Base-by-base conservation (phyloP, 2,113 vertebrate species). In the Gymnogyps californianus region DNA sequence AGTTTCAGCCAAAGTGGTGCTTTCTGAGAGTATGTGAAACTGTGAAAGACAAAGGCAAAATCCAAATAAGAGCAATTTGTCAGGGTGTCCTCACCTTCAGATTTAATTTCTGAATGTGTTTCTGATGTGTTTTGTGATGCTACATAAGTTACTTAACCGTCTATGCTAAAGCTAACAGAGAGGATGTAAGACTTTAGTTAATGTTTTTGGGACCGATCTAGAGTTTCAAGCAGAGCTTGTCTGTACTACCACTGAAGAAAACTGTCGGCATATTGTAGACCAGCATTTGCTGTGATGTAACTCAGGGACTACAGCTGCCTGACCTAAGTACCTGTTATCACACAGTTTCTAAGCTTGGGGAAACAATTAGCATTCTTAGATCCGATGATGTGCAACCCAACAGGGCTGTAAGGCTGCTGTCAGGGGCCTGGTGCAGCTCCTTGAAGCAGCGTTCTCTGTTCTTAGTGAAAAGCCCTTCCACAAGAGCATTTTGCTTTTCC, bases 391-490 rank as follows among this genome's bases (percentile, higher is more conserved):
- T 61, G 52, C 44, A 72, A 34, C 20, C 13, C 66, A 71, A 14
- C 0, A 0, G n/a, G 44, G 46, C 61, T 24, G 16, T n/a, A 65
- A 52, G 36, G 38, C 42, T 90, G 18, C 2, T 7, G 31, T 62
- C 40, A 42, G 31, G 61, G 64, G 14, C 16, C 42, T 24, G 25
- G n/a, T 70, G 42, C n/a, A 78, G 38, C 52, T 67, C 26, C 52
- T 83, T 70, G 32, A 84, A 92, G 32, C 3, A 28, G 5, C 5
- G 16, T 86, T 91, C 71, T 58, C 34, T 89, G 46, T 64, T 44
- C 52, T 57, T 89, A 67, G 9, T 38, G 40, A 90, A 65, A 83
- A 83, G 20, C 64, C 40, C 16, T 90, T 74, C 61, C 19, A 57
- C 0, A 0, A 71, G 81, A 88, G 62, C 7, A 6, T 74, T 93